A percentile compares a stretch with the other conserved stretches of the same genome.
Conservation (phyloP, 2,888 invertebrate species). For the Acleris sparsana region DNA sequence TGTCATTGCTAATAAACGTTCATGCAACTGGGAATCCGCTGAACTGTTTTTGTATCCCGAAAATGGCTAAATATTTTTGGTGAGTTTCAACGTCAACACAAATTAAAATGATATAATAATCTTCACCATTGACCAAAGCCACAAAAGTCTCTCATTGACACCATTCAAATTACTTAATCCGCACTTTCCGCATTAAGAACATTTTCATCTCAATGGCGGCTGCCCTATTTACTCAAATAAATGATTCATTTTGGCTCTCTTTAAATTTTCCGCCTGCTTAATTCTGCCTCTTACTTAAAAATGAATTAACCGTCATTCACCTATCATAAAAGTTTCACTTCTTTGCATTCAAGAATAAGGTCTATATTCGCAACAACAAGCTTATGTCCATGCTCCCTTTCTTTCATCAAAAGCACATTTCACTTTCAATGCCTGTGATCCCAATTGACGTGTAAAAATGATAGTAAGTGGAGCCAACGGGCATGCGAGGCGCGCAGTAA, state of each 20-base stretch:
- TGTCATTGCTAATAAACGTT: too few relatives aligned
- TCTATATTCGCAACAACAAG: too few relatives aligned
- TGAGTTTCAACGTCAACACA: too few relatives aligned
- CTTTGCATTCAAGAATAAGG: too few relatives aligned
- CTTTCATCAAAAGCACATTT: conserved; percentile 19
- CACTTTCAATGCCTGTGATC: conserved; percentile 18
- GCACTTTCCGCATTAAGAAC: conserved; percentile 30
- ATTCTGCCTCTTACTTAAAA: conserved; percentile 11
- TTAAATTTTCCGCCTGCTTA: conserved; percentile 63
- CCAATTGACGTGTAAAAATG: conserved; percentile 7
- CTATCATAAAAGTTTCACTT: too few relatives aligned
- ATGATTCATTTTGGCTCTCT: conserved; percentile 60
- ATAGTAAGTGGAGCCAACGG: not conserved
- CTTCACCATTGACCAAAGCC: conserved; percentile 3
- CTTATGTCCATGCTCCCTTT: too few relatives aligned
- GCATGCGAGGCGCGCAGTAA: conserved; percentile 54
- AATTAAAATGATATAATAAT: not conserved
- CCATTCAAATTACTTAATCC: conserved; percentile 26
- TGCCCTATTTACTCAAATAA: conserved; percentile 53
- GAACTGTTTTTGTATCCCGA: too few relatives aligned
- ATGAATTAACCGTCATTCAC: too few relatives aligned
- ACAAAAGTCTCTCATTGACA: conserved; percentile 17
- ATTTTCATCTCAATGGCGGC: conserved; percentile 24
- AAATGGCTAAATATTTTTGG: too few relatives aligned
- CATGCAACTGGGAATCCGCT: too few relatives aligned